Percentiles rank a stretch among this genome's conserved stretches.
Evolutionary conservation across 2,113 vertebrate genomes (phyloP).

Genomic region (Ascaphus truei): DNA sequence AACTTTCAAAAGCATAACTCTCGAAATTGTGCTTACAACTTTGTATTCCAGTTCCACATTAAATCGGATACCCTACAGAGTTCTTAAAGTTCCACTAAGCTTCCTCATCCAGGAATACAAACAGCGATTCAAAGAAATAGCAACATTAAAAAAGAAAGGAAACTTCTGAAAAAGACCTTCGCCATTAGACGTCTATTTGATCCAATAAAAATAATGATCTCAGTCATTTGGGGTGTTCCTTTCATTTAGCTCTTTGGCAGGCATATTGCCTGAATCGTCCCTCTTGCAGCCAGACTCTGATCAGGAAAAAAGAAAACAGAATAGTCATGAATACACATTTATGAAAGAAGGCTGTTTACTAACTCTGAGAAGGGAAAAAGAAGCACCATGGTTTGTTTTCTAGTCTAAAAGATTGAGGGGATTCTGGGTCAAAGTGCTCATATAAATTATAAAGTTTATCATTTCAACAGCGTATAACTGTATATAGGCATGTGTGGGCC

Average conservation of each 20-base stretch:
- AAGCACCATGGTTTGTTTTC: too few relatives aligned
- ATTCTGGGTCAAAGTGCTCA: too few relatives aligned
- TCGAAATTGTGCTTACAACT: not conserved
- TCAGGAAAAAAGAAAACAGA: not conserved
- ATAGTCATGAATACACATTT: not conserved
- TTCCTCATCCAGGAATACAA: not conserved
- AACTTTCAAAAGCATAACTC: not conserved
- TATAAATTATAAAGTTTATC: too few relatives aligned
- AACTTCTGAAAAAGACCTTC: slow-evolving; percentile 16
- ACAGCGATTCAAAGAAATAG: not conserved
- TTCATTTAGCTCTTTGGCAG: slow-evolving; percentile 13
- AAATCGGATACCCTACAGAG: not conserved
- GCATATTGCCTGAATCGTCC: not conserved
- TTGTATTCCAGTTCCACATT: not conserved
- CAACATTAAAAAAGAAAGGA: not conserved
- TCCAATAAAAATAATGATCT: slow-evolving; percentile 30
- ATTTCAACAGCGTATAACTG: too few relatives aligned
- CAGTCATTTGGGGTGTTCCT: slow-evolving; percentile 26
- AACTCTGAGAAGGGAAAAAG: not conserved
- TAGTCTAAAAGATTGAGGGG: too few relatives aligned
- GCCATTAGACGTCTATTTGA: slow-evolving; percentile 19
- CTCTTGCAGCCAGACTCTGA: not conserved
- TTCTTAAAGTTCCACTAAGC: not conserved
- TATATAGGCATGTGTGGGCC: too few relatives aligned
- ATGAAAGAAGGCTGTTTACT: not conserved